These are phyloP conservation scores for Zosterops borbonicus DNA, from an alignment of 2,113 vertebrate species.

Conservation along the genomic window DNA sequence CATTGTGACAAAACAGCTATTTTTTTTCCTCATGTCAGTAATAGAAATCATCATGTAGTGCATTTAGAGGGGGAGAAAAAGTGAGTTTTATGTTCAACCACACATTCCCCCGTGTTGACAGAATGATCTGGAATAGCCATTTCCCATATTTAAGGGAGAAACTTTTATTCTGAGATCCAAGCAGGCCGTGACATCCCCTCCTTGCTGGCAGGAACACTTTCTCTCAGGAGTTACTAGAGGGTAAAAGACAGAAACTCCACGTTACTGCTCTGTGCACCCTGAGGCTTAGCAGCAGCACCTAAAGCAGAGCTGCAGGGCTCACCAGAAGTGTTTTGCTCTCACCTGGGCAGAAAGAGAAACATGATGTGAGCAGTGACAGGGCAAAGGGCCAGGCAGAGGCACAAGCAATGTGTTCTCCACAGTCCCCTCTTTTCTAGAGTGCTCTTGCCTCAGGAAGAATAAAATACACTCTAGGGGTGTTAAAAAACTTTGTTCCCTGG, in stretches of 20 bases:
- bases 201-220: neutral
- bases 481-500: neutral
- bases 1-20: neutral
- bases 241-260: neutral
- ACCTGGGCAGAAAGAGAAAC: neutral
- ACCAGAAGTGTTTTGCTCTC: neutral
- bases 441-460: neutral
- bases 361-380: neutral
- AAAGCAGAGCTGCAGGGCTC: neutral
- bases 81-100: neutral
- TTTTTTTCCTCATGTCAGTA: neutral
- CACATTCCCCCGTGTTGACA: neutral
- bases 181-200: neutral
- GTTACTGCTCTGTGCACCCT: neutral
- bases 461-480: neutral
- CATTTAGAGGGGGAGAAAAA: neutral
- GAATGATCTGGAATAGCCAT: conserved; percentile 15
- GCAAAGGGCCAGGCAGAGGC: neutral
- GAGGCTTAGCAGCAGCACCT: neutral
- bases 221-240: neutral
- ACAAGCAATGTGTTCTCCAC: neutral
- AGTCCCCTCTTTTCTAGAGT: neutral
- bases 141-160: neutral
- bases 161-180: neutral
- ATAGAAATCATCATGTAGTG: neutral